Base-by-base conservation (phyloP, 2,797 vertebrate genomes). In the Betta splendens region DNA sequence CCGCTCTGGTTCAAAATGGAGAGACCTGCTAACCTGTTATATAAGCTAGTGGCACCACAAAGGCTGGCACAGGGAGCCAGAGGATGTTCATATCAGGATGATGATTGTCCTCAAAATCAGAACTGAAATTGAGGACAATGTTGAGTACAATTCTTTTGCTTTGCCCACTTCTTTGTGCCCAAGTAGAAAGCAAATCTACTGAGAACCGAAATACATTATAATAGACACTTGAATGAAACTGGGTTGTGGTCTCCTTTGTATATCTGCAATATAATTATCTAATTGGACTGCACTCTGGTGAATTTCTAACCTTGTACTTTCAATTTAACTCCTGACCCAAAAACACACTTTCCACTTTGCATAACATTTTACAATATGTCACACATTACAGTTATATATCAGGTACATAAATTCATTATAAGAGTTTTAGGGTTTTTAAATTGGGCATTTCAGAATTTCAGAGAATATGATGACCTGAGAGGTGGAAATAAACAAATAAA, bases 221-320 rank as follows among this genome's bases (percentile, higher is more conserved):
- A 66, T 25, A 17, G 15, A 66, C 18, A 15, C 33, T 16, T 15
- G 31, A 45, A 17, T 52, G 38, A 44, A 74, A 69, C 2, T 69
- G 33, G 67, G 64, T 48, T 73, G 49, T 59, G 39, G 56, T 40
- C 21, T 33, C 38, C 50, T 42, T 50, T 60, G n/a, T 35, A 48
- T 32, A 36, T 40, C 25, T 35, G 12, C 42, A 45, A 38, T 16
- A 23, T 64, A 42, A 46, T 64, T 26, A 17, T 71, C 32, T 69
- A 72, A 81, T 73, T 79, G 62, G 51, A 53, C 55, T 22, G 40
- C 31, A 60, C 77, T 64, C 65, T 66, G 35, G 67, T 72, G 52
- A 53, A 53, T 61, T 72, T 65, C 58, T 61, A 62, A 72, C 64
- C 67, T 45, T 53, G 26, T 23, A 26, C 56, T 66, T 49, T 55